Conservation (phyloP, 2,797 vertebrate genomes). For the Enteromius trimaculatus region DNA sequence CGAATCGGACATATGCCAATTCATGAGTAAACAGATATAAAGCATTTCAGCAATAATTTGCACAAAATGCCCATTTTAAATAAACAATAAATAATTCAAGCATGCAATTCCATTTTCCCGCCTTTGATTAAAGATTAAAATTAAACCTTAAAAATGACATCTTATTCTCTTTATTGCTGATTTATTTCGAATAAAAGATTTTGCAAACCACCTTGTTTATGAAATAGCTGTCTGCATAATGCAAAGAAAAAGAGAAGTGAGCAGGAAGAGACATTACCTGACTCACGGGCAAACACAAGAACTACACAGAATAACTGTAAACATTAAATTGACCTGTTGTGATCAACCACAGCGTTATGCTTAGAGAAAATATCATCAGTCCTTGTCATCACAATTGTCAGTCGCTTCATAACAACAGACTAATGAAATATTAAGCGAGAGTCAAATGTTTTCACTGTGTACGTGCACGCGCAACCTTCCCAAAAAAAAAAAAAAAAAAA, state of each 20-base stretch:
- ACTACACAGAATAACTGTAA: not conserved
- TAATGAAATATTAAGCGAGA: slow-evolving; percentile 1
- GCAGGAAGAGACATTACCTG: slow-evolving; percentile 30
- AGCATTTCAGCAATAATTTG: not conserved
- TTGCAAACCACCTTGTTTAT: not conserved
- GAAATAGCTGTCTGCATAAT: not conserved
- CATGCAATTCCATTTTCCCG: not conserved
- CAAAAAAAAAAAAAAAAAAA: too few species aligned
- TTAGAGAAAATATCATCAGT: not conserved
- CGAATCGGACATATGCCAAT: not conserved
- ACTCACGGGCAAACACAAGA: slow-evolving; percentile 20
- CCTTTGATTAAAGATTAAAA: not conserved
- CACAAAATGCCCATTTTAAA: not conserved
- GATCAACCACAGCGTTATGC: not conserved
- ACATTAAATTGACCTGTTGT: not conserved
- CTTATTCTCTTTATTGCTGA: not conserved
- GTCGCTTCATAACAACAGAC: not conserved
- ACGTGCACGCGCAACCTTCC: slow-evolving; percentile 42
- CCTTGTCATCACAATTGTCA: not conserved
- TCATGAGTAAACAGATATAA: not conserved
- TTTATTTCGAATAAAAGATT: not conserved
- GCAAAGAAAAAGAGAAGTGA: not conserved
- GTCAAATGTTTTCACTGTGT: slow-evolving; percentile 17
- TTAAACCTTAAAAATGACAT: not conserved
- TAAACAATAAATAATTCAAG: not conserved